These are phyloP conservation scores for Chaetogeoica ovagalla DNA, from an alignment of 2,888 invertebrate species.

Conservation along the genomic window DNA sequence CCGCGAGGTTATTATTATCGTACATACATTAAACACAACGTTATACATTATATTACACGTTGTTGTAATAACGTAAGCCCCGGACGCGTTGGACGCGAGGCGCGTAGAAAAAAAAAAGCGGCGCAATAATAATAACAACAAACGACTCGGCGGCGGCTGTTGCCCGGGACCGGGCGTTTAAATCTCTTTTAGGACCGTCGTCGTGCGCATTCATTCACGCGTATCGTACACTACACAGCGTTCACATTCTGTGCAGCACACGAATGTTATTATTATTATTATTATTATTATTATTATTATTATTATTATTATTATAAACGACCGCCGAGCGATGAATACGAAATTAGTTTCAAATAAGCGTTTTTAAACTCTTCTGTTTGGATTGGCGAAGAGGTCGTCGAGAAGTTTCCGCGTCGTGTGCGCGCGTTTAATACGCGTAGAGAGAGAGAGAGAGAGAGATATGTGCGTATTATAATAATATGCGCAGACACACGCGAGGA, in stretches of 20 bases:
- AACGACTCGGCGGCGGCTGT: neutral
- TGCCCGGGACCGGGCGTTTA: slow-evolving; percentile 27
- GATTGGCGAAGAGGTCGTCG: slow-evolving; percentile 8
- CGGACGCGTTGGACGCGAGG: slow-evolving; percentile 7
- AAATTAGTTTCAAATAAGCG: slow-evolving; percentile 40
- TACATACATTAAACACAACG: neutral
- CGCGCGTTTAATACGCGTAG: neutral
- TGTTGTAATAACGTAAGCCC: neutral
- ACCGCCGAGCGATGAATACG: slow-evolving; percentile 29
- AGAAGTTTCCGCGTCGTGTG: neutral
- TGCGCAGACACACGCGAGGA: too few species aligned
- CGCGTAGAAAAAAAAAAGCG: neutral
- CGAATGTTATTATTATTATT: too few species aligned
- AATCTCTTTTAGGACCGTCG: slow-evolving; percentile 30
- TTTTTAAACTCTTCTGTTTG: slow-evolving; percentile 14
- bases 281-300: too few species aligned
- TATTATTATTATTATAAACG: neutral
- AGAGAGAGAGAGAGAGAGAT: neutral
- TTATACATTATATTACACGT: too few species aligned
- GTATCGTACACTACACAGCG: too few species aligned
- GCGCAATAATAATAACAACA: slow-evolving; percentile 8
- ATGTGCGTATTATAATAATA: neutral
- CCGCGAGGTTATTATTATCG: neutral
- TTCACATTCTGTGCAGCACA: too few species aligned
- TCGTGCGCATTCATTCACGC: neutral